A percentile compares a stretch with the other conserved stretches of the same genome.
Evolutionary conservation across 1,140 invertebrate genomes (phyloP).

Genomic region (Maconellicoccus hirsutus): DNA sequence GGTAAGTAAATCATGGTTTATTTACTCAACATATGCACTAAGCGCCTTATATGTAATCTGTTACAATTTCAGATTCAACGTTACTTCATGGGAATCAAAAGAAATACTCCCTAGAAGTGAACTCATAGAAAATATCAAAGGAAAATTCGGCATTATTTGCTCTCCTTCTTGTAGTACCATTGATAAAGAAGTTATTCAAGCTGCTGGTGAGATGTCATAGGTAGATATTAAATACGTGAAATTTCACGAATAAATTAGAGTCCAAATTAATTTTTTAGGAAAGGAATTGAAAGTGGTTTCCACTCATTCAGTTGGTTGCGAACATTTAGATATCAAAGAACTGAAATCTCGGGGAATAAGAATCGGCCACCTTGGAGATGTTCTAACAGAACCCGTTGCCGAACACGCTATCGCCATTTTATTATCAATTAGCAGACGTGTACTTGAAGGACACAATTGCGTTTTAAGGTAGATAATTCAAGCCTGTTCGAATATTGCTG

Average conservation of each 20-base stretch:
- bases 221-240: too few species aligned
- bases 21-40: too few species aligned
- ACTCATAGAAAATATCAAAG: constrained; percentile 54
- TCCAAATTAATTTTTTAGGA: too few species aligned
- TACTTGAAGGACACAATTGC: constrained; percentile 67
- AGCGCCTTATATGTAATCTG: background rate
- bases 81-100: background rate
- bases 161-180: constrained; percentile 57
- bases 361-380: constrained; percentile 79
- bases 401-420: constrained; percentile 73
- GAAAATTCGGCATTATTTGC: constrained; percentile 68
- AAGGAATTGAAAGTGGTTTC: constrained; percentile 63
- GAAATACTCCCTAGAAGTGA: constrained; percentile 45
- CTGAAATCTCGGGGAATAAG: constrained; percentile 53
- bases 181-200: constrained; percentile 58
- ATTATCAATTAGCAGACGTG: constrained; percentile 61
- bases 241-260: too few species aligned
- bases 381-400: constrained; percentile 69
- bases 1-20: background rate
- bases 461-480: constrained; percentile 40
- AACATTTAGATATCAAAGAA: constrained; percentile 62
- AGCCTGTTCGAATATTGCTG: background rate
- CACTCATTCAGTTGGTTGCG: constrained; percentile 85
- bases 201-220: constrained; percentile 39
- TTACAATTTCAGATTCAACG: too few species aligned